A percentile compares a stretch with the other conserved stretches of the same genome.
phyloP scores from a whole-genome alignment of 2,888 invertebrate genomes.

The Drosophila picticornis region DNA sequence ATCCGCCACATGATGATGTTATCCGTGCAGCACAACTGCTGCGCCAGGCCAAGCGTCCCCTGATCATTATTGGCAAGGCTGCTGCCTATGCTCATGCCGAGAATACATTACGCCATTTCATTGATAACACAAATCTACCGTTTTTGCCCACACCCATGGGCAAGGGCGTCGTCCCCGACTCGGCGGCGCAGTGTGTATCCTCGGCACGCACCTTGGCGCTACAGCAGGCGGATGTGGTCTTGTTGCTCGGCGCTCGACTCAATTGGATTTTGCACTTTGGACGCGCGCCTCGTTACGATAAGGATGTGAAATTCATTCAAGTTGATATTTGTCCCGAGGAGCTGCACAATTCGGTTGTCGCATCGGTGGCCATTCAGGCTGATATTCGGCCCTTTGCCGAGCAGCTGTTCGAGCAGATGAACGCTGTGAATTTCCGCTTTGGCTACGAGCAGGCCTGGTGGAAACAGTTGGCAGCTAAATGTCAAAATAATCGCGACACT shows the following conservation, averaged over 20 bases:
- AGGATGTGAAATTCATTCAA: conserved; percentile 95
- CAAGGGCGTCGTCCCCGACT: conserved; percentile 92
- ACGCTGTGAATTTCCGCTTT: conserved; percentile 87
- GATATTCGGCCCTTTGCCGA: conserved; percentile 91
- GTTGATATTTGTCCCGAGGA: conserved; percentile 96
- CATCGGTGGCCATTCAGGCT: conserved; percentile 93
- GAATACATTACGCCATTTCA: conserved; percentile 88
- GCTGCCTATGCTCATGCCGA: conserved; percentile 94
- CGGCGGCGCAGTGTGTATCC: conserved; percentile 90
- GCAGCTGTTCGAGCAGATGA: conserved; percentile 88
- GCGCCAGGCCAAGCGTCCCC: conserved; percentile 90
- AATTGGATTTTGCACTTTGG: conserved; percentile 99
- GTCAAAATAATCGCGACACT: conserved; percentile 90
- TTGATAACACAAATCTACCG: conserved; percentile 91
- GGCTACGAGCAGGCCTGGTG: conserved; percentile 90
- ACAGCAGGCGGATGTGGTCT: conserved; percentile 94
- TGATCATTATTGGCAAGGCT: conserved; percentile 96
- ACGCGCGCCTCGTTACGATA: conserved; percentile 92
- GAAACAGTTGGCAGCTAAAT: conserved; percentile 89
- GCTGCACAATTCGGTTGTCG: conserved; percentile 94
- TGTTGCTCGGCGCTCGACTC: conserved; percentile 95
- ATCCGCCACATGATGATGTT: conserved; percentile 90
- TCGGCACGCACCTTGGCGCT: conserved; percentile 95
- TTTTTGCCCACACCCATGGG: conserved; percentile 98
- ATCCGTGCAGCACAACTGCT: conserved; percentile 90